These are phyloP conservation scores for Panurus biarmicus DNA, from an alignment of 2,113 vertebrate species.

Conservation along the genomic window DNA sequence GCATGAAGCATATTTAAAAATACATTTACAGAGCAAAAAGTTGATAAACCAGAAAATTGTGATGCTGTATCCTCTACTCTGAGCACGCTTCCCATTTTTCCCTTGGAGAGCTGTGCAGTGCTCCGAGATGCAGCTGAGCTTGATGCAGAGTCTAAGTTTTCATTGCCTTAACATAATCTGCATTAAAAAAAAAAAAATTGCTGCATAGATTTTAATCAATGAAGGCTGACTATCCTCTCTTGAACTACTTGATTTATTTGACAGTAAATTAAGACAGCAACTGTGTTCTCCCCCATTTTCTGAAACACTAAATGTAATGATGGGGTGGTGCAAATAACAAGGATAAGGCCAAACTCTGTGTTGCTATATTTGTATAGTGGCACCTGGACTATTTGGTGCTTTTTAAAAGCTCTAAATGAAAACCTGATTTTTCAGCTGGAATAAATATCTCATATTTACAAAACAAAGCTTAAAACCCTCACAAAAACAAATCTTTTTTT, in stretches of 20 bases:
- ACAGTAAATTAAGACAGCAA: neutral
- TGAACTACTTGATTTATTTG: neutral
- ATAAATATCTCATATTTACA: neutral
- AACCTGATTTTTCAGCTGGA: neutral
- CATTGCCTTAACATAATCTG: neutral
- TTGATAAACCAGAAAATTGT: neutral
- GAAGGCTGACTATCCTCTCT: neutral
- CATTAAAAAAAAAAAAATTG: neutral
- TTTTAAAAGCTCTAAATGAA: neutral
- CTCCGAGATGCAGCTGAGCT: accelerated
- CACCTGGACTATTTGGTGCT: neutral
- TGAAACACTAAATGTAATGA: neutral
- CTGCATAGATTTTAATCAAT: neutral
- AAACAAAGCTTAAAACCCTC: neutral
- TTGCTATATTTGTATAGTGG: neutral
- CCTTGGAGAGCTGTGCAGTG: neutral
- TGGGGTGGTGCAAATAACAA: neutral
- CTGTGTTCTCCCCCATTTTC: neutral
- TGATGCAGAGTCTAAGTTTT: neutral
- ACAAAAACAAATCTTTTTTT: neutral
- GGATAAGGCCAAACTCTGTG: neutral
- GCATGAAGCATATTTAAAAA: neutral
- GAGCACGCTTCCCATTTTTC: neutral
- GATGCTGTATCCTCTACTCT: neutral
- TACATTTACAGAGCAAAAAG: neutral